These are phyloP conservation scores for Sebastiscus tertius DNA, from an alignment of 2,797 vertebrate genomes.

Conservation along the genomic window DNA sequence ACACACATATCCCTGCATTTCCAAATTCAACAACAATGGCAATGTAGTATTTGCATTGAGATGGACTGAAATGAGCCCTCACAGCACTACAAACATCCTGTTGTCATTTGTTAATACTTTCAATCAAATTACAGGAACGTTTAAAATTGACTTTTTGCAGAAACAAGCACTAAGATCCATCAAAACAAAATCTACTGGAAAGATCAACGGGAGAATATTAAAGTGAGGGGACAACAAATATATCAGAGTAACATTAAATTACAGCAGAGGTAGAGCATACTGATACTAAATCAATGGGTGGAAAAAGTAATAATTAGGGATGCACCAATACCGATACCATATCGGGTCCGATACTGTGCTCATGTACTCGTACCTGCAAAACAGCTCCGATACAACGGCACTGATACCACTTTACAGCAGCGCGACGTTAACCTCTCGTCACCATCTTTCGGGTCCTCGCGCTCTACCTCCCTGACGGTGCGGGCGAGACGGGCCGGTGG, in stretches of 20 bases:
- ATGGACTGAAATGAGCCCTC: background rate
- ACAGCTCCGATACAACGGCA: too few species aligned
- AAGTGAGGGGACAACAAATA: background rate
- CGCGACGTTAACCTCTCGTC: too few species aligned
- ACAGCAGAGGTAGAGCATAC: background rate
- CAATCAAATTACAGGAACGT: background rate
- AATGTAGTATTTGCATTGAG: background rate
- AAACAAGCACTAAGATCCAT: background rate
- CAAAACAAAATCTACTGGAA: background rate
- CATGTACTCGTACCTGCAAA: too few species aligned
- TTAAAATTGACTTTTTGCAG: background rate
- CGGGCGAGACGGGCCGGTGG: too few species aligned
- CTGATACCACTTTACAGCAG: too few species aligned
- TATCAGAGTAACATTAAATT: background rate
- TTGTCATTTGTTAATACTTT: background rate
- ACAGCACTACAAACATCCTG: background rate
- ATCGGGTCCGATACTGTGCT: too few species aligned
- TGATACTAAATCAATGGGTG: too few species aligned
- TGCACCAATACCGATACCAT: too few species aligned
- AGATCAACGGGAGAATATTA: background rate
- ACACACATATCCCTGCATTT: background rate
- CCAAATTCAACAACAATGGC: background rate
- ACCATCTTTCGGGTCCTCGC: too few species aligned
- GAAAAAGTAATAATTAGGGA: background rate
- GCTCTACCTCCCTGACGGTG: too few species aligned